Evolutionary conservation across 1,140 invertebrate species (phyloP).

Genomic region (Calycopis cecrops): DNA sequence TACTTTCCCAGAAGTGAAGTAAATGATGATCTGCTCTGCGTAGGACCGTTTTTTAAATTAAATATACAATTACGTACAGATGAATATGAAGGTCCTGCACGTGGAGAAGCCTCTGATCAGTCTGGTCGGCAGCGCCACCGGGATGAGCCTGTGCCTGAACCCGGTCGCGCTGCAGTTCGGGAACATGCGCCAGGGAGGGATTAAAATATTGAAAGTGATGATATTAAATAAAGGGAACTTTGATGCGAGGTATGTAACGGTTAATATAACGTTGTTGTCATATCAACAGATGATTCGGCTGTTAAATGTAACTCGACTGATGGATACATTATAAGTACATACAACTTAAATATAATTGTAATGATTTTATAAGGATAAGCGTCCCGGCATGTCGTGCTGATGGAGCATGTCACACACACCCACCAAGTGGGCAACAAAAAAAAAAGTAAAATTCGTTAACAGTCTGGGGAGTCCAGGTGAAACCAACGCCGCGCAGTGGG

Average conservation of each 20-base stretch:
- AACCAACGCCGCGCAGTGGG: too few relatives aligned
- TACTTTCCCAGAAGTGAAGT: too few relatives aligned
- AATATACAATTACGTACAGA: conserved; percentile 29
- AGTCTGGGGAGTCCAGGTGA: conserved; percentile 1
- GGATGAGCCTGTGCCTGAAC: conserved; percentile 54
- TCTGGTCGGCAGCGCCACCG: conserved; percentile 54
- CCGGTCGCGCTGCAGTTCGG: conserved; percentile 62
- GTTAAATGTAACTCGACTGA: too few relatives aligned
- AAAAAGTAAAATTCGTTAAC: conserved; percentile 17
- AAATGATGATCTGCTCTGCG: too few relatives aligned
- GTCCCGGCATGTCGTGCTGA: too few relatives aligned
- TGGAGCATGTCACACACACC: too few relatives aligned
- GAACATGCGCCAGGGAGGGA: conserved; percentile 51
- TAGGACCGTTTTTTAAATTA: too few relatives aligned
- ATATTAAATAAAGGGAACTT: conserved; percentile 59
- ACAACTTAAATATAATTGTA: too few relatives aligned
- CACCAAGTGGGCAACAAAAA: background rate
- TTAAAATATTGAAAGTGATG: conserved; percentile 63
- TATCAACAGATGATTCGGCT: too few relatives aligned
- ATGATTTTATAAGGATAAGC: too few relatives aligned
- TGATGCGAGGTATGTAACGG: conserved; percentile 42
- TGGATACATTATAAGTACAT: too few relatives aligned
- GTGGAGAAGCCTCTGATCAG: conserved; percentile 49
- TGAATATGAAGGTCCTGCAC: conserved; percentile 59
- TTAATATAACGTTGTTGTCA: too few relatives aligned